Percentiles rank a stretch among this genome's conserved stretches.
phyloP scores from a whole-genome alignment of 2,113 vertebrate genomes.

The Cygnus buccinator region DNA sequence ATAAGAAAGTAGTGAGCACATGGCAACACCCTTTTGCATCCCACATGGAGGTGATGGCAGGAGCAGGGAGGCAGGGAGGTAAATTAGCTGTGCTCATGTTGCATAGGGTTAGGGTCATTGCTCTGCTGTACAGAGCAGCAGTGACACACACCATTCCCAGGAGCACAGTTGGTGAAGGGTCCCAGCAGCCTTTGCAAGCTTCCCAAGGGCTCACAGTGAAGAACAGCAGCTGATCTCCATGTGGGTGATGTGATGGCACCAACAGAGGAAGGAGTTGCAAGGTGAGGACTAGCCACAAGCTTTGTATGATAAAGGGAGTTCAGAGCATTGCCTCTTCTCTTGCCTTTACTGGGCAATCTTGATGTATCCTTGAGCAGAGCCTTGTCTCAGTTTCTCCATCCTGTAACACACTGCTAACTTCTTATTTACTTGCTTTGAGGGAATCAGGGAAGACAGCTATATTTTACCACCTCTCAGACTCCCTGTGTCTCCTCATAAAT shows the following conservation, averaged over 20 bases:
- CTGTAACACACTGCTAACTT: not conserved
- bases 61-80: not conserved
- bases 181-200: not conserved
- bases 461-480: not conserved
- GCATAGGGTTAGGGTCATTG: not conserved
- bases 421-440: not conserved
- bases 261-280: not conserved
- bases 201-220: not conserved
- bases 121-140: not conserved
- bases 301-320: not conserved
- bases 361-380: not conserved
- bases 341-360: not conserved
- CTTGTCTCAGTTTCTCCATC: not conserved
- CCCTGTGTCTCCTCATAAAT: not conserved
- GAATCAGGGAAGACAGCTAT: not conserved
- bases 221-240: no score
- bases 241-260: not conserved
- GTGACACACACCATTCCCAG: no score
- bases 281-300: not conserved
- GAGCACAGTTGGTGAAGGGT: not conserved
- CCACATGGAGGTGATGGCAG: not conserved
- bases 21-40: not conserved
- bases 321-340: not conserved
- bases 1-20: not conserved
- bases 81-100: not conserved